Conservation (phyloP, 2,113 vertebrate species). For the Dicerorhinus sumatrensis region DNA sequence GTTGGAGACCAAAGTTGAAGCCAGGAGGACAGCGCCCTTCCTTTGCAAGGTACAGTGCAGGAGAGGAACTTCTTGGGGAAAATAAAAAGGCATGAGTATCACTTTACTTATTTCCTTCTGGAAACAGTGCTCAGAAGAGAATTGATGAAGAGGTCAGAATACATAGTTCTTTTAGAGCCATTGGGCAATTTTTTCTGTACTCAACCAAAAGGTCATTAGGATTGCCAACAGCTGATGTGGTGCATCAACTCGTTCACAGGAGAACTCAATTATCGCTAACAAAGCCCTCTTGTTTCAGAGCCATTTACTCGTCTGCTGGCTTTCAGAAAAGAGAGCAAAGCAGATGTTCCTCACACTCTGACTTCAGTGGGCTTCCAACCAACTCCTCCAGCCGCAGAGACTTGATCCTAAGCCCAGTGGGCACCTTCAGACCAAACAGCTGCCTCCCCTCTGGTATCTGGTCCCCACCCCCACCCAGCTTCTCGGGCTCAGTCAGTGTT, state of each 20-base stretch:
- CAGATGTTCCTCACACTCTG: background rate
- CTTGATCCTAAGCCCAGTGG: background rate
- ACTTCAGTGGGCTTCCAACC: background rate
- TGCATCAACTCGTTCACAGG: slow-evolving; percentile 50
- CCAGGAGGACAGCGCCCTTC: slow-evolving; percentile 37
- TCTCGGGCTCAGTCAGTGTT: background rate
- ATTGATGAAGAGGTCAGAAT: slow-evolving; percentile 72
- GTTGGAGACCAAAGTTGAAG: slow-evolving; percentile 11
- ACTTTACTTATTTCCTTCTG: slow-evolving; percentile 29
- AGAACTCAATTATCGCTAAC: background rate
- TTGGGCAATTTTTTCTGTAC: slow-evolving; percentile 75
- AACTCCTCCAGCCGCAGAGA: background rate
- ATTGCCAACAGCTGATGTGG: slow-evolving; percentile 72
- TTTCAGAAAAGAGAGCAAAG: background rate
- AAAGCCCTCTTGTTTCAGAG: background rate
- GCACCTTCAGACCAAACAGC: background rate
- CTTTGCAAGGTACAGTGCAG: slow-evolving; percentile 42
- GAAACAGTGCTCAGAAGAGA: slow-evolving; percentile 48
- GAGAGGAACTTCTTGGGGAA: slow-evolving; percentile 54
- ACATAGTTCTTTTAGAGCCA: slow-evolving; percentile 71
- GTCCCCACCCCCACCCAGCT: background rate
- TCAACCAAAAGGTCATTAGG: slow-evolving; percentile 74
- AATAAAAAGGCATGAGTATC: slow-evolving; percentile 33
- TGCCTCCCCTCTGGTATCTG: background rate
- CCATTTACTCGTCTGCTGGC: background rate